phyloP scores from a whole-genome alignment of 2,888 invertebrate species.

The Colletes collaris region DNA sequence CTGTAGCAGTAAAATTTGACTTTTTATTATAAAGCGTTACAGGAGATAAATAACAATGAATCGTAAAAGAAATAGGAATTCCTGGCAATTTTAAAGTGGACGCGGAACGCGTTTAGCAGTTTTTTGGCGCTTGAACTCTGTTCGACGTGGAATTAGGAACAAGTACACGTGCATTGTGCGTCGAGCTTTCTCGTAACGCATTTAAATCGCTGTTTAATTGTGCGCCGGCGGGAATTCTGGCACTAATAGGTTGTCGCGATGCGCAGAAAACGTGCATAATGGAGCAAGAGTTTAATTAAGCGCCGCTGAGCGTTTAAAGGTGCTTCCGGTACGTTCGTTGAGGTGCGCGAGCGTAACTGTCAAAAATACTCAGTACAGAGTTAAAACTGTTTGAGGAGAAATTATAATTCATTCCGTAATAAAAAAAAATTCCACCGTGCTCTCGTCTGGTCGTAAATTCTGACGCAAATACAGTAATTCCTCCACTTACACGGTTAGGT shows the following conservation, averaged over 20 bases:
- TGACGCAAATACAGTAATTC: no score
- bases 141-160: neutral
- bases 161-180: neutral
- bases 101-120: neutral
- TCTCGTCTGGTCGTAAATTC: no score
- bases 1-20: no score
- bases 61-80: no score
- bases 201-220: constrained; percentile 33
- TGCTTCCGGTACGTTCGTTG: neutral
- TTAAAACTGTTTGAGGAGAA: neutral
- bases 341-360: neutral
- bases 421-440: no score
- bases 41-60: no score
- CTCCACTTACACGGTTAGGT: no score
- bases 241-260: constrained; percentile 26
- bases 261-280: constrained; percentile 28
- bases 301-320: neutral
- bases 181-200: neutral
- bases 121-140: neutral
- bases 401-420: no score
- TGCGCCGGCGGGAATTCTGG: constrained; percentile 18
- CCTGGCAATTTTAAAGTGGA: neutral
- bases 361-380: neutral
- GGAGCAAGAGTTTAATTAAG: constrained; percentile 42
- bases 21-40: no score